Evolutionary conservation across 2,888 invertebrate genomes (phyloP), one percentile per base, ranked within the genome.

Genomic region (Adineta ricciae): DNA sequence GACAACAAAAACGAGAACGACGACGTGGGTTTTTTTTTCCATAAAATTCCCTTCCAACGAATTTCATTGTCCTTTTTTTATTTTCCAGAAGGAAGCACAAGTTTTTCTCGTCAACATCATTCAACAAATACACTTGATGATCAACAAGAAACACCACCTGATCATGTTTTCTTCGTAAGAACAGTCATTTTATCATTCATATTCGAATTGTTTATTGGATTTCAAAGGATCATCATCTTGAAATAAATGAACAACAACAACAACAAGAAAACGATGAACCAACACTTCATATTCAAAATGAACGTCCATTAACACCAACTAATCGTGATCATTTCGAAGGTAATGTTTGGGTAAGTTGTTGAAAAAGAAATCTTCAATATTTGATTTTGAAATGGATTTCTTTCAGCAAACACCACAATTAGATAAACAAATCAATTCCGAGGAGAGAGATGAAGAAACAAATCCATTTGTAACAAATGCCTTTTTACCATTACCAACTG

Each of bases 71-170:
- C n/a, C n/a, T n/a, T n/a, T n/a, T n/a, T n/a, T n/a, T n/a, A n/a
- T n/a, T n/a, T n/a, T n/a, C n/a, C n/a, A 64, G 64, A 64, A 64
- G 64, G 64, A 19, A 19, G 19, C 32, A 32, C 64, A 32, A 64
- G n/a, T 64, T 64, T 64, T 64, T 36, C 64, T 32, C 64, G 64
- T 64, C 64, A 64, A 64, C 64, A 64, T 64, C 64, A 64, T 64
- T 64, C 64, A 64, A 64, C 64, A 32, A 64, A 64, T 36, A 64
- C 64, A 64, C 32, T 64, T 19, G 64, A 64, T 5, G 64, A 64
- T 27, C 64, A 64, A 64, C 32, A 64, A 32, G 19, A 5, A 32
- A 7, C 32, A 64, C 19, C 32, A 5, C 64, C 32, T 14, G 64
- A 64, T 27, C 19, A 64, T 64, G 19, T 64, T 5, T 64, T 64